Conservation (phyloP, 2,797 vertebrate genomes). For the Sebastes alutus region DNA sequence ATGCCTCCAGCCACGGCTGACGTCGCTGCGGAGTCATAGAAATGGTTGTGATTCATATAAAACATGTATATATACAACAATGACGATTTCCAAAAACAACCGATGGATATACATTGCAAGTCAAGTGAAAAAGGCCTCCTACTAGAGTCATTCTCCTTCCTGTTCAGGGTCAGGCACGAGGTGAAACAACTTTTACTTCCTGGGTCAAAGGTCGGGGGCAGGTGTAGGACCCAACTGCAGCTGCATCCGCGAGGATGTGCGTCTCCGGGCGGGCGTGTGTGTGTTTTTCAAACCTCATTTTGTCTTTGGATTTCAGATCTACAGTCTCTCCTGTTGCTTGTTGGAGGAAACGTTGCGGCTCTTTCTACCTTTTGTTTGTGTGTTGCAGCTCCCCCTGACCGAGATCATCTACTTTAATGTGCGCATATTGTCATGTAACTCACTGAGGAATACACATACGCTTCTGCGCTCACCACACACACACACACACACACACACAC, state of each 20-base stretch:
- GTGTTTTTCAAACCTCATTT: slow-evolving; percentile 20
- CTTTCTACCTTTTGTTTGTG: not conserved
- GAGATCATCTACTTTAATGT: slow-evolving; percentile 40
- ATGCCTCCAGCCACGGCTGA: too few species aligned
- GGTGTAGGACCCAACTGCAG: slow-evolving; percentile 66
- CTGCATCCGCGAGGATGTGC: slow-evolving; percentile 70
- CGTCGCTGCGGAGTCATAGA: too few species aligned
- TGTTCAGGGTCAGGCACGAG: slow-evolving; percentile 32
- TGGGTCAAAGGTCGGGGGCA: slow-evolving; percentile 68
- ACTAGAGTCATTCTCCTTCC: slow-evolving; percentile 59
- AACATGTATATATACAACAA: not conserved
- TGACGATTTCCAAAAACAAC: not conserved
- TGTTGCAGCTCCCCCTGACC: slow-evolving; percentile 2
- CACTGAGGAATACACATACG: slow-evolving; percentile 30
- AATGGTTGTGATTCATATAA: too few species aligned
- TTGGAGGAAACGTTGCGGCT: not conserved
- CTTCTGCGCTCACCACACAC: slow-evolving; percentile 16
- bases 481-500: slow-evolving; percentile 11
- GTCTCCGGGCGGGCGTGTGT: not conserved
- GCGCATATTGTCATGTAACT: slow-evolving; percentile 39
- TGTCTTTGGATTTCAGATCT: not conserved
- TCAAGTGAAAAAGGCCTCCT: not conserved
- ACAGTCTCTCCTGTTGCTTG: not conserved
- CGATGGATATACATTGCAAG: not conserved
- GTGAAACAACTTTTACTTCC: slow-evolving; percentile 58